Base-by-base conservation (phyloP, 2,113 vertebrate species). In the Tachycineta bicolor region DNA sequence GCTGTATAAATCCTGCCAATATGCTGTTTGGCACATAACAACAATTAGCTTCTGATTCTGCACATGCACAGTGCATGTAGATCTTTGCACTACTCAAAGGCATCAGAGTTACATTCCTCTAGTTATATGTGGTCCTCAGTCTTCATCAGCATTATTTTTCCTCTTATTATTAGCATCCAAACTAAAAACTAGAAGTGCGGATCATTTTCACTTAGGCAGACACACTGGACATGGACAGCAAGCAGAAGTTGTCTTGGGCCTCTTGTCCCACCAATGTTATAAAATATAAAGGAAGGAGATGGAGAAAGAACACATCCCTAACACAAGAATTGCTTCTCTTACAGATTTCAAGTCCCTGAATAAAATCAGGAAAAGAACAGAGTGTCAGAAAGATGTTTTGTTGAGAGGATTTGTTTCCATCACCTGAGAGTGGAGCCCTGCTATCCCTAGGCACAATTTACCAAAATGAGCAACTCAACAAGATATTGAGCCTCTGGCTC, bases 1-100 rank as follows among this genome's bases (percentile, higher is more conserved):
- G 83, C 89, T 62, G 52, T 46, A 64, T 91, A 93, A 97, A 95
- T 80, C 88, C 83, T 97, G 94, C 96, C 96, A 97, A 93, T 74
- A 85, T 47, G 75, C 64, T 83, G 49, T 93, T 91, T 96, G 95
- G 94, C 94, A 91, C 70, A 43, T 73, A 82, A 81, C 60, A 92
- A 82, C 56, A 92, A 92, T 93, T 94, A 94, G 83, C 69, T 96
- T 94, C 90, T 60, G 79, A 86, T 92, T 93, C 88, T 84, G 86
- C 2, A 0, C 76, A 71, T 3, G 10, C 86, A 79, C 10, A 49
- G 89, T 60, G 76, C 76, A 91, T 43, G 43, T 64, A 58, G 37
- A 59, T 73, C 53, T 91, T 86, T 95, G 70, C 65, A 34, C 52
- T 59, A 17, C 41, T 92, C 68, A 92, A 75, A 94, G 76, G 79